Base-by-base conservation (phyloP, 2,888 invertebrate species). In the Priocnemis perturbator region DNA sequence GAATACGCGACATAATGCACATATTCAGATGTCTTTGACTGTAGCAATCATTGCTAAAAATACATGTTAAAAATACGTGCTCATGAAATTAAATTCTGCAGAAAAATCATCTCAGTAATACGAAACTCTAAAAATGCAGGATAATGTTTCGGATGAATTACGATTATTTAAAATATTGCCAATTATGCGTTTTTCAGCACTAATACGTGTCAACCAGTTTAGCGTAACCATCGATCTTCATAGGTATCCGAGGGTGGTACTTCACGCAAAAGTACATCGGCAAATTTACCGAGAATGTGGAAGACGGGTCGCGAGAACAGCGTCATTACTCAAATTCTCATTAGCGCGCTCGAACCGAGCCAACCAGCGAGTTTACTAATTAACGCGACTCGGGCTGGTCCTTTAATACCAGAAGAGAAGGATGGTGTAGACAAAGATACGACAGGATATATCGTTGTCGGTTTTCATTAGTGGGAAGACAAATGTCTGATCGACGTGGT, bases 261-360 rank as follows among this genome's bases (percentile, higher is more conserved):
- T 74, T 72, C 67, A 71, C 71, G 78, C 71, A 77, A 79, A 82
- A 77, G 72, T 71, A 68, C 80, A 75, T 76, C 69, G 73, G 71
- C 67, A 69, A 82, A 78, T 79, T 79, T 68, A 69, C 73, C 64
- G 69, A 74, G 71, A 73, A 75, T 69, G 62, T 64, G 61, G 60
- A 63, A 74, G 79, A 81, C 78, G 74, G 71, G 70, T 76, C 79
- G 76, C 78, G 78, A 78, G 79, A 78, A 71, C 71, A 68, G 72
- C 81, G 85, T 85, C 86, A 86, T 86, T 86, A 86, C 84, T 86
- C 86, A 86, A 86, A 85, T 83, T 85, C 84, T 85, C 85, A 86
- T 86, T 85, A 85, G 82, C 84, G 79, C 80, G 78, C 80, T 78
- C 76, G 81, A 81, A 77, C 78, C 74, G 74, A 79, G 84, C 79